Base-by-base conservation (phyloP, 2,888 invertebrate genomes). In the Hemicrepidius hirtus region DNA sequence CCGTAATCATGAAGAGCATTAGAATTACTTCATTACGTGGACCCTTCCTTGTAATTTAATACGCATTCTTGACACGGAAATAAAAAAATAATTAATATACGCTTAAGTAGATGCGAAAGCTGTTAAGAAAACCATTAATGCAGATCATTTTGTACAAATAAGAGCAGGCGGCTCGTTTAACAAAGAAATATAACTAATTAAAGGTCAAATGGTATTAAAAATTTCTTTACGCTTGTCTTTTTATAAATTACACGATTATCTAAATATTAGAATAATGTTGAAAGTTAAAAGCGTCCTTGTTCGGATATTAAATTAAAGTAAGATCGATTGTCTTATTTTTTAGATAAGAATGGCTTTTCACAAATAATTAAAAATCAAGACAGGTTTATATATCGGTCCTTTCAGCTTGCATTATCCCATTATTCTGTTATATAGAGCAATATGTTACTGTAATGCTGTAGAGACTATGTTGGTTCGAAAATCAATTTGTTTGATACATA, bases 21-120 rank as follows among this genome's bases (percentile, higher is more conserved):
- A 76, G 80, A 82, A 82, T 82, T 81, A 78, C 81, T 81, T 81
- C 77, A 81, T 83, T 81, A 81, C 77, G 75, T 80, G 80, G 80
- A 21, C 44, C 44, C 79, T 77, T 55, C 65, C 80, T 79, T 79
- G 77, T 81, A 82, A 82, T 82, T 81, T 82, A 80, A 80, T 68
- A 37, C 44, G 44, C 44, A 67, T 60, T 60, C 41, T 60, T 60
- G 41, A 60, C 60, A 41, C 20, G 60, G 24, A 37, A 60, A 41
- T 20, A 41, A 60, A 60, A 32, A 60, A 60, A 40, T 60, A 40
- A 60, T 60, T 60, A 60, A 60, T 60, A 40, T 60, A n/a, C 10
- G 20, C 41, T 41, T 60, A 41, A 60, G 24, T 41, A 41, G 60
- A 20, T 40, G 20, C 12, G 20, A 37, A 53, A 7, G n/a, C 12